These are phyloP conservation scores for Lates japonicus DNA, from an alignment of 2,797 vertebrate species.

Conservation along the genomic window DNA sequence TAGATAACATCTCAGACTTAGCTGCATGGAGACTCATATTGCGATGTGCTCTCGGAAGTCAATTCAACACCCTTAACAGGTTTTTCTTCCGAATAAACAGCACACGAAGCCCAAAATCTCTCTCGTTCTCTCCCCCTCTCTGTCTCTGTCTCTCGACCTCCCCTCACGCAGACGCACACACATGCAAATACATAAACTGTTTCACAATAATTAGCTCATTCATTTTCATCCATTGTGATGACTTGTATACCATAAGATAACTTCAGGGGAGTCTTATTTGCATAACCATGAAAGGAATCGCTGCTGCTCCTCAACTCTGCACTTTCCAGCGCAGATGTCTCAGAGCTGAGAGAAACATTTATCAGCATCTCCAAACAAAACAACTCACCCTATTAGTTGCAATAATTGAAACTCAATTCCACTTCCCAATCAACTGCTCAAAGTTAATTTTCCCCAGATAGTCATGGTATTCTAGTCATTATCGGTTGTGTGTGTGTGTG, in stretches of 20 bases:
- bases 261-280: slow-evolving; percentile 68
- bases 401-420: slow-evolving; percentile 75
- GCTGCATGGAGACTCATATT: slow-evolving; percentile 25
- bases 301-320: slow-evolving; percentile 35
- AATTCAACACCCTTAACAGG: slow-evolving; percentile 27
- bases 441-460: slow-evolving; percentile 60
- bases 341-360: slow-evolving; percentile 58
- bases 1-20: slow-evolving; percentile 65
- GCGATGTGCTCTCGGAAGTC: slow-evolving; percentile 21
- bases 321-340: slow-evolving; percentile 60
- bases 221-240: slow-evolving; percentile 62
- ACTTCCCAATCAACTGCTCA: slow-evolving; percentile 62
- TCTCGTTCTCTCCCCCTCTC: background rate
- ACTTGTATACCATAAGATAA: slow-evolving; percentile 48
- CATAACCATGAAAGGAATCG: slow-evolving; percentile 61
- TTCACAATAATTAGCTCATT: slow-evolving; percentile 63
- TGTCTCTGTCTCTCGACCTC: slow-evolving; percentile 14
- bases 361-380: slow-evolving; percentile 70
- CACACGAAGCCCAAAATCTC: background rate
- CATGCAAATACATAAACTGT: slow-evolving; percentile 39
- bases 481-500: slow-evolving; percentile 17
- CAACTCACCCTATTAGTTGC: slow-evolving; percentile 65
- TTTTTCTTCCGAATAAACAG: slow-evolving; percentile 57
- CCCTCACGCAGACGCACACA: slow-evolving; percentile 7
- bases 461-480: slow-evolving; percentile 51